Evolutionary conservation across 2,888 invertebrate species (phyloP), one percentile per base, ranked within the genome.

Genomic region (Mimachlamys varia): DNA sequence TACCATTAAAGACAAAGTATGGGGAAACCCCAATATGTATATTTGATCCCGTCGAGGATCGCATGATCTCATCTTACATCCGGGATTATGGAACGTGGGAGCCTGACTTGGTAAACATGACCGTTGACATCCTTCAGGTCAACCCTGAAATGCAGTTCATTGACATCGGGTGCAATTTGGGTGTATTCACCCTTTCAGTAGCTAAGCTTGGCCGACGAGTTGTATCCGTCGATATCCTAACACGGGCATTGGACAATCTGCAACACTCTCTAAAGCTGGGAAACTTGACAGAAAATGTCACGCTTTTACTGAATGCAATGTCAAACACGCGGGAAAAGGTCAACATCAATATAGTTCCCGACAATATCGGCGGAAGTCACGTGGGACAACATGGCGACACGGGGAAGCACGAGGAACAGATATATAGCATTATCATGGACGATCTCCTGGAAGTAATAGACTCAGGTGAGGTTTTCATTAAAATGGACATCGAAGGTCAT

Each of bases 401-500:
- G 22, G 22, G 37, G 7, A 17, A 88, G 37, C 4, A 88, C 0
- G 87, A 90, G 15, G 90, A 91, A 15, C 88, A 55, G 15, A 93
- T 93, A 17, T 90, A 94, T 89, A 93, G 94, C 17, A 92, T 95
- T 22, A 90, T 92, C 13, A 88, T 95, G 87, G 94, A 94, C 62
- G 95, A 95, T 90, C 89, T 95, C 33, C 53, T 93, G 13, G 90
- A 89, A 10, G 87, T 94, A 7, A 90, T 94, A 15, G 90, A 90
- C 62, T 49, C 91, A 5, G 90, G 90, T 22, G 92, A 93, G 22
- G 93, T 95, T 27, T 94, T 95, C 88, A 92, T 95, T 3, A 95
- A 95, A 92, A 94, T 95, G 92, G 95, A 95, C 91, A 94, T 95
- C 37, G 95, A 95, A 90, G 95, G 95, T 13, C 92, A 93, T 38